A percentile compares a stretch with the other conserved stretches of the same genome.
Conservation (phyloP, 2,113 vertebrate species). For the Corapipo altera region DNA sequence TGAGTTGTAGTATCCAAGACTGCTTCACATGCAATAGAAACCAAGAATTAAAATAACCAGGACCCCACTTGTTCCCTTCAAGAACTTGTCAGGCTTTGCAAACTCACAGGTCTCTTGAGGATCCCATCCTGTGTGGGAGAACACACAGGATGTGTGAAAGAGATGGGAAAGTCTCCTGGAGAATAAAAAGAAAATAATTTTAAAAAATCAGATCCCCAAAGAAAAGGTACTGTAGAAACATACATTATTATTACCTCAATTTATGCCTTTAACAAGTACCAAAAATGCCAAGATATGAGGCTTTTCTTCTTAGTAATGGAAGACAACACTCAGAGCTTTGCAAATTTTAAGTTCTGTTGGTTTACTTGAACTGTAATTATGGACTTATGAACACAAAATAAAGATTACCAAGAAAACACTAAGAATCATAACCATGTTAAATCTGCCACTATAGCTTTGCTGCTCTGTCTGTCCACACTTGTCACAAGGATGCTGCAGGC, state of each 20-base stretch:
- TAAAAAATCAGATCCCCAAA: neutral
- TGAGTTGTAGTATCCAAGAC: neutral
- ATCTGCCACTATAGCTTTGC: neutral
- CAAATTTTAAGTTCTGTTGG: neutral
- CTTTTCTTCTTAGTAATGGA: neutral
- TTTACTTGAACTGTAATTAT: conserved; percentile 7
- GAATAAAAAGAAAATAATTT: neutral
- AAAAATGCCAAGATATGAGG: neutral
- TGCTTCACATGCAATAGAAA: neutral
- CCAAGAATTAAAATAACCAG: neutral
- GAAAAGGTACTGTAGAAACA: neutral
- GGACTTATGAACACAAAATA: neutral
- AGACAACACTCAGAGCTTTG: neutral
- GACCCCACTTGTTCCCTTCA: neutral
- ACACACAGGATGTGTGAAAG: neutral
- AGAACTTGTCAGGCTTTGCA: neutral
- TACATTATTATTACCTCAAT: neutral
- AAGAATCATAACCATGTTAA: neutral
- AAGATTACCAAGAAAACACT: neutral
- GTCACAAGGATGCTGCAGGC: neutral
- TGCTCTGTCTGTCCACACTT: neutral
- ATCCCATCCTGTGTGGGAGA: neutral
- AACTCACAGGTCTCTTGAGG: neutral
- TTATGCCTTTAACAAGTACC: neutral
- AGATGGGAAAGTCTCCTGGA: neutral